phyloP scores from a whole-genome alignment of 2,797 vertebrate genomes.

The Chaenodraco wilsoni region DNA sequence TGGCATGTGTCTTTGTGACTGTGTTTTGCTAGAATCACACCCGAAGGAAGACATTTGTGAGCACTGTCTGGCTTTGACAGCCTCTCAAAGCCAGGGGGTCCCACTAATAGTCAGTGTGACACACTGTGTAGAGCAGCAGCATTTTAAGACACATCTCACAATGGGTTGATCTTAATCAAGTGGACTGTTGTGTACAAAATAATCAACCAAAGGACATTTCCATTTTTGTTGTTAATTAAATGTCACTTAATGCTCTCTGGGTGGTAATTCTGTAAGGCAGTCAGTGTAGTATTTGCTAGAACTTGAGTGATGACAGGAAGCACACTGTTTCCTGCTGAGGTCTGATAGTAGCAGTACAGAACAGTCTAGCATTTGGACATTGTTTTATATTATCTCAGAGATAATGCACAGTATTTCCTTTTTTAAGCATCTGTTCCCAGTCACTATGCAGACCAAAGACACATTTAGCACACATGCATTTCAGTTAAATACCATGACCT shows the following conservation, averaged over 20 bases:
- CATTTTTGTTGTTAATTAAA: slow-evolving; percentile 47
- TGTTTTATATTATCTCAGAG: background rate
- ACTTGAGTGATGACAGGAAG: no score
- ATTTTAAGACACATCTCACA: slow-evolving; percentile 70
- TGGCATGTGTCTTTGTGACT: slow-evolving; percentile 77
- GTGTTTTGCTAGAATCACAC: slow-evolving; percentile 58
- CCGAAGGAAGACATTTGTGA: slow-evolving; percentile 52
- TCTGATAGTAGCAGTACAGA: no score
- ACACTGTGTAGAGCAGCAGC: slow-evolving; percentile 52
- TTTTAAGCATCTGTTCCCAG: slow-evolving; percentile 1
- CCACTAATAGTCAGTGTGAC: slow-evolving; percentile 26
- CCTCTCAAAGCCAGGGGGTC: slow-evolving; percentile 55
- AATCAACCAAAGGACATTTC: slow-evolving; percentile 33
- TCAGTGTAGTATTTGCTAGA: slow-evolving; percentile 18
- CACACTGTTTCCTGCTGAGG: no score
- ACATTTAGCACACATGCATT: slow-evolving; percentile 7
- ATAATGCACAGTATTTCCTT: slow-evolving; percentile 13
- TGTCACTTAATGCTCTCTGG: slow-evolving; percentile 43
- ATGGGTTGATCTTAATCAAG: slow-evolving; percentile 21
- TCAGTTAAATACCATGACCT: slow-evolving; percentile 21
- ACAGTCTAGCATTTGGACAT: no score
- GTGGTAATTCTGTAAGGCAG: slow-evolving; percentile 31
- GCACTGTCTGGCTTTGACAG: slow-evolving; percentile 79
- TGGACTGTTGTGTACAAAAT: slow-evolving; percentile 43
- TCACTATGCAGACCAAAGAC: slow-evolving; percentile 10